phyloP scores from a whole-genome alignment of 2,113 vertebrate species.

The Lonchura striata region DNA sequence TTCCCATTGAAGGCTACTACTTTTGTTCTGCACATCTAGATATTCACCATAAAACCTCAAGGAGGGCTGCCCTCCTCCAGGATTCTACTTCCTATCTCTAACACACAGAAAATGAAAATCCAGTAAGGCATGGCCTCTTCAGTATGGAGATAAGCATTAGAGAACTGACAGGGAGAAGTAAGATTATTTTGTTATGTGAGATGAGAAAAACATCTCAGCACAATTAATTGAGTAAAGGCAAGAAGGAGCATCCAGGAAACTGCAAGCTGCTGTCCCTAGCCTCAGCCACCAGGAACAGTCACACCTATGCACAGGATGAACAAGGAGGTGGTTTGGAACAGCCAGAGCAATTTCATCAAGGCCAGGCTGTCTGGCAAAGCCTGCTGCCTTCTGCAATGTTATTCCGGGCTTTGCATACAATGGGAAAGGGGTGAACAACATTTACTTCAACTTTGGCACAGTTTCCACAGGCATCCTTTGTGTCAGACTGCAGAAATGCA shows the following conservation, averaged over 20 bases:
- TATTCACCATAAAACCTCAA: background rate
- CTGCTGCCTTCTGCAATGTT: background rate
- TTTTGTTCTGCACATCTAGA: background rate
- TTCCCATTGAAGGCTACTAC: background rate
- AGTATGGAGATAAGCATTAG: background rate
- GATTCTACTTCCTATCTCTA: background rate
- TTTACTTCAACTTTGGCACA: background rate
- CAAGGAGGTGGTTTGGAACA: background rate
- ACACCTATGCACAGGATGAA: background rate
- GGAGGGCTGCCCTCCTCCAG: background rate
- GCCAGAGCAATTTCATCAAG: background rate
- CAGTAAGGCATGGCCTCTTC: background rate
- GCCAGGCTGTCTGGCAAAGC: background rate
- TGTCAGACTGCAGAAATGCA: background rate
- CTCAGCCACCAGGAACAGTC: background rate
- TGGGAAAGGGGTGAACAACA: accelerated
- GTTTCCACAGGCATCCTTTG: background rate
- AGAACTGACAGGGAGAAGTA: background rate
- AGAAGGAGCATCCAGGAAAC: background rate
- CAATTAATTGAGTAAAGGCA: background rate
- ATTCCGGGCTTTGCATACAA: background rate
- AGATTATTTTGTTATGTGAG: background rate
- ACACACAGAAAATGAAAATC: background rate
- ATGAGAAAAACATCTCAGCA: background rate
- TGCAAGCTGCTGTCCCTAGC: background rate